Evolutionary conservation across 2,113 vertebrate genomes (phyloP).

Genomic region (Bufo bufo): DNA sequence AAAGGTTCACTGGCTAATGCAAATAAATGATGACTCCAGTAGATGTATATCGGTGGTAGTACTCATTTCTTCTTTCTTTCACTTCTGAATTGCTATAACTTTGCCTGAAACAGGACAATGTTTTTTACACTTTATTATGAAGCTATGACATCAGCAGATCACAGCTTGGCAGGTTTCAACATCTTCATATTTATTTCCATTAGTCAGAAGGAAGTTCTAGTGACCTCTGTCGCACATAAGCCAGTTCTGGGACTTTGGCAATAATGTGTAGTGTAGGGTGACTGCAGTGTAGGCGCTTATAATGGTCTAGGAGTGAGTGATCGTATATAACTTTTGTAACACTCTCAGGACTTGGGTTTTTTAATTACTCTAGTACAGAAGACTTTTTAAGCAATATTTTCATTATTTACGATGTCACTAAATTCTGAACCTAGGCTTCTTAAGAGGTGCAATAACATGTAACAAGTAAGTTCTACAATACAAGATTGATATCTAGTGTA

Average conservation of each 20-base stretch:
- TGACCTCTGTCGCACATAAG: background rate
- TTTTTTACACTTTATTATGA: background rate
- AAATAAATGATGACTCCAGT: background rate
- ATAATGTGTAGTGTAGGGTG: background rate
- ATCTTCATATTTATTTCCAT: conserved; percentile 4
- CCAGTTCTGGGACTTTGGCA: conserved; percentile 2
- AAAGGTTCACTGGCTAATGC: background rate
- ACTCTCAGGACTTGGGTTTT: conserved; percentile 79
- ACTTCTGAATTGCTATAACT: background rate
- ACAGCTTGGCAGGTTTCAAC: background rate
- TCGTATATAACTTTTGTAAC: conserved; percentile 63
- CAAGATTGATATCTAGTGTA: conserved; percentile 13
- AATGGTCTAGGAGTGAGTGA: background rate
- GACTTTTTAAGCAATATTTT: conserved; percentile 78
- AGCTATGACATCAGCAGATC: background rate
- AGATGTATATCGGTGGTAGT: background rate
- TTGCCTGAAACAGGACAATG: background rate
- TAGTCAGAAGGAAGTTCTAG: background rate
- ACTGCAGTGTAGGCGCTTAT: background rate
- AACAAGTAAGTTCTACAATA: conserved; percentile 65
- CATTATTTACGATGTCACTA: conserved; percentile 72
- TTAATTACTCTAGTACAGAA: conserved; percentile 72
- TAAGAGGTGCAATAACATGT: conserved; percentile 73
- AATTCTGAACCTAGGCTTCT: conserved; percentile 66
- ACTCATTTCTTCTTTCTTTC: background rate